Evolutionary conservation across 2,888 invertebrate species (phyloP).

Genomic region (Nemurella pictetii): DNA sequence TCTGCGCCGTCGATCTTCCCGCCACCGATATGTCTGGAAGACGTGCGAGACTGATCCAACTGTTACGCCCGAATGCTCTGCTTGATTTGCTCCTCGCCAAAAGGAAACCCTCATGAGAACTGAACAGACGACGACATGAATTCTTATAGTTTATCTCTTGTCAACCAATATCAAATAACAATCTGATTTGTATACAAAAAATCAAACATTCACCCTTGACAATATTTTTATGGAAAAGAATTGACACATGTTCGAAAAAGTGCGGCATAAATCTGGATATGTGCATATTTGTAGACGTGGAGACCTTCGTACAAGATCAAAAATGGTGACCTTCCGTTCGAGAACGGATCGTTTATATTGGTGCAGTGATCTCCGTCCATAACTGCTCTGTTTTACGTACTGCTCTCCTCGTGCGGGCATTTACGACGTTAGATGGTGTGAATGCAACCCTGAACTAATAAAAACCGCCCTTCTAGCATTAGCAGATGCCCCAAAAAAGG

Average conservation of each 20-base stretch:
- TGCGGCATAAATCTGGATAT: neutral
- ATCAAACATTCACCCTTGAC: neutral
- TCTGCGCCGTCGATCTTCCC: slow-evolving; percentile 4
- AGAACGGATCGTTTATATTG: neutral
- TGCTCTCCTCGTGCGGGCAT: neutral
- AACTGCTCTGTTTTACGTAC: neutral
- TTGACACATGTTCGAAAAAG: neutral
- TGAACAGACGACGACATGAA: slow-evolving; percentile 15
- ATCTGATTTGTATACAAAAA: slow-evolving; percentile 8
- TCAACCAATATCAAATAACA: slow-evolving; percentile 19
- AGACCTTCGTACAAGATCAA: neutral
- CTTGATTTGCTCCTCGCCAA: slow-evolving; percentile 26
- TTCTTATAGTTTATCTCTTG: slow-evolving; percentile 30
- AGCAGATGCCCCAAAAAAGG: slow-evolving; percentile 1
- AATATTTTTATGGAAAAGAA: neutral
- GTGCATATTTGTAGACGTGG: neutral
- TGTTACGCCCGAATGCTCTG: slow-evolving; percentile 28
- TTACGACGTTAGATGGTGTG: neutral
- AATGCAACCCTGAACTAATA: neutral
- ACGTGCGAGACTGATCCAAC: slow-evolving; percentile 23
- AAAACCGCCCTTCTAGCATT: neutral
- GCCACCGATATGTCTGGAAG: slow-evolving; percentile 19
- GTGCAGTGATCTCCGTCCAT: neutral
- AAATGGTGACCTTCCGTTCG: neutral
- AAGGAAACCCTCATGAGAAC: slow-evolving; percentile 24